A percentile compares a stretch with the other conserved stretches of the same genome.
Conservation (phyloP, 2,797 vertebrate species). For the Rhynchonycteris naso region DNA sequence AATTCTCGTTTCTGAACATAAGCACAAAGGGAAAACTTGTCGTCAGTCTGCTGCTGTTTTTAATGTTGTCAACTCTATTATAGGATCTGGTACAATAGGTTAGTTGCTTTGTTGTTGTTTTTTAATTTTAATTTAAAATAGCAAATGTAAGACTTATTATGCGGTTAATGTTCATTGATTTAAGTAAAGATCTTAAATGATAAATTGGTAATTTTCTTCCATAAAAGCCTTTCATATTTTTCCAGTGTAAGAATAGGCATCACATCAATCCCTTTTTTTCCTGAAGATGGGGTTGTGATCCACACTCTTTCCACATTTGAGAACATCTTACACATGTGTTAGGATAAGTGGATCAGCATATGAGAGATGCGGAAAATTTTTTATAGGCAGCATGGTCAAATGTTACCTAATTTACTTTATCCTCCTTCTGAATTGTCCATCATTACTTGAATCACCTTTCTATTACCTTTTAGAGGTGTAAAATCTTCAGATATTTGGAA, state of each 20-base stretch:
- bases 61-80: slow-evolving; percentile 97
- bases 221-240: neutral
- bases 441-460: neutral
- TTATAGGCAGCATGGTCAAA: neutral
- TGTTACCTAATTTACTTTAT: neutral
- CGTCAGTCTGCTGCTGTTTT: slow-evolving; percentile 90
- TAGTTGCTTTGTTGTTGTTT: slow-evolving; percentile 59
- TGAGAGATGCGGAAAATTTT: neutral
- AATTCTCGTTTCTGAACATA: slow-evolving; percentile 83
- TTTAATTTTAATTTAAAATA: slow-evolving; percentile 13
- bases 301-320: neutral
- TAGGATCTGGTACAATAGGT: slow-evolving; percentile 97
- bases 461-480: neutral
- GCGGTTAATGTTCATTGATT: neutral
- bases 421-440: neutral
- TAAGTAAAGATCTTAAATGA: slow-evolving; percentile 5
- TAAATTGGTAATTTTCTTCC: slow-evolving; percentile 15
- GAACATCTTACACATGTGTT: neutral
- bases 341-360: neutral
- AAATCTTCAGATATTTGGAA: slow-evolving; percentile 11
- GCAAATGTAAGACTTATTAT: neutral
- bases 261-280: neutral
- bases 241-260: neutral
- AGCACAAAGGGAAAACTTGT: slow-evolving; percentile 78
- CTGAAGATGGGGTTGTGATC: neutral